Evolutionary conservation across 2,113 vertebrate genomes (phyloP).

Genomic region (Potamarius usumacintae): DNA sequence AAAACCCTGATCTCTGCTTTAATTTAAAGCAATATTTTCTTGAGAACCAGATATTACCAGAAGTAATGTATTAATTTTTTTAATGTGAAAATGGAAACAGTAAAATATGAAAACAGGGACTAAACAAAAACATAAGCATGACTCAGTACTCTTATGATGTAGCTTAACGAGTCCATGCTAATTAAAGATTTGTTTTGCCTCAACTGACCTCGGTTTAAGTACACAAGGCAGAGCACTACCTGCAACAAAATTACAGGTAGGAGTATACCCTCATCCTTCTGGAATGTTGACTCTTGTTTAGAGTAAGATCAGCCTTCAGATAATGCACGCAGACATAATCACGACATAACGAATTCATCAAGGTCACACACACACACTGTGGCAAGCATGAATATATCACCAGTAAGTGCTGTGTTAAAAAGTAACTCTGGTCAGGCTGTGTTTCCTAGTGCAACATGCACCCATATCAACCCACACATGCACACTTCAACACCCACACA

Average conservation of each 20-base stretch:
- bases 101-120: background rate
- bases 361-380: conserved; percentile 1
- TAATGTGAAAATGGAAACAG: background rate
- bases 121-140: background rate
- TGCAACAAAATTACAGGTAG: conserved; percentile 33
- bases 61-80: background rate
- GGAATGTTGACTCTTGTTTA: conserved; percentile 48
- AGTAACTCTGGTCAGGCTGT: conserved; percentile 25
- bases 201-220: conserved; percentile 22
- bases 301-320: conserved; percentile 27
- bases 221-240: conserved; percentile 27
- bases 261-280: background rate
- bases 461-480: conserved; percentile 7
- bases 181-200: conserved; percentile 14
- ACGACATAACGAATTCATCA: conserved; percentile 8
- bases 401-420: conserved; percentile 3
- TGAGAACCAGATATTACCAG: background rate
- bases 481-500: conserved; percentile 30
- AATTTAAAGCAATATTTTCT: background rate
- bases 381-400: background rate
- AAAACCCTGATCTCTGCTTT: background rate
- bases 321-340: background rate
- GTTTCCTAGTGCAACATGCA: conserved; percentile 12
- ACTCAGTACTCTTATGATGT: background rate
- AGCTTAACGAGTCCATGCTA: background rate